Evolutionary conservation across 2,888 invertebrate species (phyloP), one percentile per base, ranked within the genome.

Genomic region (Pterostichus niger): DNA sequence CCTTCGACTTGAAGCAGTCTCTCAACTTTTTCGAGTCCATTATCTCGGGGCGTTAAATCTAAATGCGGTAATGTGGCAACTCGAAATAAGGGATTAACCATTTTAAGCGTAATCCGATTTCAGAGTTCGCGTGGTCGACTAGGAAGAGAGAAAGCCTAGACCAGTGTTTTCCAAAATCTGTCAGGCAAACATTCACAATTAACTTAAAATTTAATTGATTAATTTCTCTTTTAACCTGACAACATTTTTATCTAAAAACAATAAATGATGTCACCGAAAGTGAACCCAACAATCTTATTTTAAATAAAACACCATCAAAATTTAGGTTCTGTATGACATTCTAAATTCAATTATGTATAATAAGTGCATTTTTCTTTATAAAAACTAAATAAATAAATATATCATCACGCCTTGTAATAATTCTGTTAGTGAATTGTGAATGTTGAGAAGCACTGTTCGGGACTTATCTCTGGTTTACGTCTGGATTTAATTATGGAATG

Each of bases 31-130:
- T 64, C 35, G 64, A 13, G n/a, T 64, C 64, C 64, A 64, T 64
- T 64, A 64, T 64, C 35, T 64, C 64, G 35, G 46, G 46, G 71
- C 71, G 71, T 1, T 71, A 71, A 71, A 71, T 71, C 44, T 44
- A 71, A 71, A 71, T 71, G 71, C 71, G 40, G 44, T 71, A 76
- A 76, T 75, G 54, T 75, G 75, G 75, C 54, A 52, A 52, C 76
- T 54, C 54, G 35, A 35, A 76, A 76, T 76, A 76, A 52, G 64
- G 79, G 64, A 79, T 79, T 79, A 79, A 79, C 49, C 79, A 79
- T 79, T 79, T 79, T 79, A 52, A 79, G 46, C 68, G 46, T 79
- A 79, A 79, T 79, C 64, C 64, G 79, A 79, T 79, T 79, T 35
- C 49, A 49, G 59, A 78, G 78, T 78, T 79, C 33, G 79, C 64